Percentiles rank a stretch among this genome's conserved stretches.
Conservation (phyloP, 2,888 invertebrate species). For the Stenodema calcarata region DNA sequence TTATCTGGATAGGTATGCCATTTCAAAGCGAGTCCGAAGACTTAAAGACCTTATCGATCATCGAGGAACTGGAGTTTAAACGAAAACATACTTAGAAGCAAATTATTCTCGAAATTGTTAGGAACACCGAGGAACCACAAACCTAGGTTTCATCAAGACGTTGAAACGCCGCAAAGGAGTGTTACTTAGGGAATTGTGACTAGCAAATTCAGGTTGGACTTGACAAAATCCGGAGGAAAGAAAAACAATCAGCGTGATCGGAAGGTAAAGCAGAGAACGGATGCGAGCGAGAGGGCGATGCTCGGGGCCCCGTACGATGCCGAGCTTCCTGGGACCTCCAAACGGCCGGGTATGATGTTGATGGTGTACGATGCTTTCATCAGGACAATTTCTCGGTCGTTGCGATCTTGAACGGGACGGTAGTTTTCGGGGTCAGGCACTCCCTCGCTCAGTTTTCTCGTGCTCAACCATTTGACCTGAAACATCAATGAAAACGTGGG, state of each 20-base stretch:
- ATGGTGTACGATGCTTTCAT: background rate
- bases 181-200: background rate
- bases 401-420: background rate
- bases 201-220: background rate
- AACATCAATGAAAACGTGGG: too few species aligned
- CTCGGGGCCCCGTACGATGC: background rate
- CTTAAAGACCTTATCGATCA: too few species aligned
- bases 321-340: background rate
- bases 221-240: background rate
- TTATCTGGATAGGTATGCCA: too few species aligned
- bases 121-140: background rate
- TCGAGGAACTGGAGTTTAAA: too few species aligned
- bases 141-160: background rate
- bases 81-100: too few species aligned
- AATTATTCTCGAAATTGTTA: too few species aligned
- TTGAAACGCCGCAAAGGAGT: background rate
- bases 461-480: constrained; percentile 27
- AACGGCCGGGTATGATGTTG: background rate
- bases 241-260: background rate
- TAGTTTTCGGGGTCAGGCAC: background rate
- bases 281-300: background rate
- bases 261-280: background rate
- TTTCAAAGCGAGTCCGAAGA: too few species aligned
- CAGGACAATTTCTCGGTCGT: background rate
- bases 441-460: background rate